phyloP scores from a whole-genome alignment of 2,888 invertebrate species.

The Torymus tubicola region DNA sequence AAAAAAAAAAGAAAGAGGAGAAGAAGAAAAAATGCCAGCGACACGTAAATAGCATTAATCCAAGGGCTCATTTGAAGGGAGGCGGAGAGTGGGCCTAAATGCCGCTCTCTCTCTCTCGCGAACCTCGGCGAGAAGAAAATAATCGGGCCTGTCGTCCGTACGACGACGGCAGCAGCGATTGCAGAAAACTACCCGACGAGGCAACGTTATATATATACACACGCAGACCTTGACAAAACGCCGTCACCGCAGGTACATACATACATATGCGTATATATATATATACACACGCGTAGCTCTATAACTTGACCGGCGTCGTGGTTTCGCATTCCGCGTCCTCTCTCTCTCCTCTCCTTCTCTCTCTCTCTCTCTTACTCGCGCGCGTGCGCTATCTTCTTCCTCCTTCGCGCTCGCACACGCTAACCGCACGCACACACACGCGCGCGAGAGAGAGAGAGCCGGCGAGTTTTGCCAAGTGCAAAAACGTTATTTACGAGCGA shows the following conservation, averaged over 20 bases:
- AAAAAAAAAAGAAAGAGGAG: background rate
- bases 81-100: background rate
- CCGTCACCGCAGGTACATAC: slow-evolving; percentile 53
- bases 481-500: slow-evolving; percentile 71
- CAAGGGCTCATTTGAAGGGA: background rate
- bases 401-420: background rate
- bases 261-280: background rate
- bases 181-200: slow-evolving; percentile 22
- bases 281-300: slow-evolving; percentile 60
- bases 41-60: slow-evolving; percentile 40
- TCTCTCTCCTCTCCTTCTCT: slow-evolving; percentile 17
- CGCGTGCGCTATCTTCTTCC: background rate
- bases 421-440: slow-evolving; percentile 3
- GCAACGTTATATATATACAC: background rate
- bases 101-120: no score
- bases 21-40: slow-evolving; percentile 8
- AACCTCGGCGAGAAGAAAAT: background rate
- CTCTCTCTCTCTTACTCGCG: slow-evolving; percentile 6
- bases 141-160: background rate
- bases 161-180: background rate
- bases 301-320: slow-evolving; percentile 40
- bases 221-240: slow-evolving; percentile 60
- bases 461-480: slow-evolving; percentile 59
- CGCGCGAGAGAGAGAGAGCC: slow-evolving; percentile 43
- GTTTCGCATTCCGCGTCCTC: slow-evolving; percentile 51